Percentiles rank a stretch among this genome's conserved stretches.
These are phyloP conservation scores for Xylocopa sonorina DNA, from an alignment of 1,140 invertebrate species.

Conservation along the genomic window DNA sequence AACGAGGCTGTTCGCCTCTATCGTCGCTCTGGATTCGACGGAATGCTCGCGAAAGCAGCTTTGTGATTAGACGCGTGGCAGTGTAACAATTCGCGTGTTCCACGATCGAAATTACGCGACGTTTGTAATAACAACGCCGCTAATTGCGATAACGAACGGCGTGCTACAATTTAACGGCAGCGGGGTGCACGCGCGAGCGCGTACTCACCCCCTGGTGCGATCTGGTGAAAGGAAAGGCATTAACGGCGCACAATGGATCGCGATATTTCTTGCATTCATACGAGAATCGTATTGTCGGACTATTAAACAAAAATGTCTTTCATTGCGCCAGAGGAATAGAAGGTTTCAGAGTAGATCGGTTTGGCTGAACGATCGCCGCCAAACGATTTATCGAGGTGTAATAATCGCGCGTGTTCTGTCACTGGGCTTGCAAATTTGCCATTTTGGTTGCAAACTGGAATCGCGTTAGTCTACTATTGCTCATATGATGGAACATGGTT, in stretches of 20 bases:
- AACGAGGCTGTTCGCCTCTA: not conserved
- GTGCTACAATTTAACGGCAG: constrained; percentile 10
- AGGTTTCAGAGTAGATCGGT: not conserved
- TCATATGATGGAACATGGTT: no score
- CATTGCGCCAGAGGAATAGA: not conserved
- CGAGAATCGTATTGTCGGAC: not conserved
- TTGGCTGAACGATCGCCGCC: no score
- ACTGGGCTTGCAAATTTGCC: no score
- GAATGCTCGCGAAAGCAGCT: constrained; percentile 1
- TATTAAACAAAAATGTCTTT: not conserved
- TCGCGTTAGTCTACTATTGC: no score
- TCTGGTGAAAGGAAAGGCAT: constrained; percentile 7
- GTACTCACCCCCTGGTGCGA: not conserved
- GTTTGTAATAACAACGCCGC: constrained; percentile 28
- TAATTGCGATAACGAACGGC: constrained; percentile 34
- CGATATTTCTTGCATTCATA: constrained; percentile 5
- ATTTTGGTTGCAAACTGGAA: no score
- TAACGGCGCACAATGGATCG: not conserved
- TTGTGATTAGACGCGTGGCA: constrained; percentile 7
- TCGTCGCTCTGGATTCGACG: not conserved
- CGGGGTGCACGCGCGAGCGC: no score
- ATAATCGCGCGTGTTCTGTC: no score
- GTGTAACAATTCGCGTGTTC: constrained; percentile 22
- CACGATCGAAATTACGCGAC: constrained; percentile 8
- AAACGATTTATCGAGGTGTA: no score